Evolutionary conservation across 2,797 vertebrate genomes (phyloP).

Genomic region (Enteromius paludinosus): DNA sequence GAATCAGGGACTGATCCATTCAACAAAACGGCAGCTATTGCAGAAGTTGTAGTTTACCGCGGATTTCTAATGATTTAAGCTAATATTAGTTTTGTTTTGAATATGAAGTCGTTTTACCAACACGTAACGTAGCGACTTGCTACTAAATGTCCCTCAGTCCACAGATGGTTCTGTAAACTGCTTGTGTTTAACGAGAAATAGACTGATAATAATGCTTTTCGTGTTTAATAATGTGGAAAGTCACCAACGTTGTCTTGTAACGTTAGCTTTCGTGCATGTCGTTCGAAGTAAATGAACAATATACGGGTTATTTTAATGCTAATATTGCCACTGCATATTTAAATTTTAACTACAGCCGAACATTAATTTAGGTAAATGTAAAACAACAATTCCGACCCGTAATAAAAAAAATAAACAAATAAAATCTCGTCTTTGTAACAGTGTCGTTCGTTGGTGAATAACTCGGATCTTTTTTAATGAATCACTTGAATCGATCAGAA

Average conservation of each 20-base stretch:
- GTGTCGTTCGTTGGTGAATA: not conserved
- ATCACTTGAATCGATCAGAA: not conserved
- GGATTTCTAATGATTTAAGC: too few relatives aligned
- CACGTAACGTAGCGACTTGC: not conserved
- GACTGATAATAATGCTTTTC: not conserved
- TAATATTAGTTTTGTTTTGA: not conserved
- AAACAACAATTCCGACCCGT: not conserved
- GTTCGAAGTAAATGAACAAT: not conserved
- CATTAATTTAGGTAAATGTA: not conserved
- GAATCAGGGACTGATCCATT: constrained; percentile 23
- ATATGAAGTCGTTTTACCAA: not conserved
- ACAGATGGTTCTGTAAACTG: not conserved
- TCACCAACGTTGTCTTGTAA: not conserved
- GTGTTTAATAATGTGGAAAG: not conserved
- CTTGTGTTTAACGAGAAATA: not conserved
- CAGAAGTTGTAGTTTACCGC: not conserved
- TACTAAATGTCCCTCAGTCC: too few relatives aligned
- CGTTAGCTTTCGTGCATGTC: not conserved
- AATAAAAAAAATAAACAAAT: not conserved
- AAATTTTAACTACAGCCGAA: not conserved
- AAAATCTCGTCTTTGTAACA: not conserved
- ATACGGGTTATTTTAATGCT: not conserved
- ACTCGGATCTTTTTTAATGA: not conserved
- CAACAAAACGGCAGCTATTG: not conserved
- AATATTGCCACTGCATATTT: not conserved